phyloP scores from a whole-genome alignment of 2,797 vertebrate species.

The Craterocephalus amniculus region DNA sequence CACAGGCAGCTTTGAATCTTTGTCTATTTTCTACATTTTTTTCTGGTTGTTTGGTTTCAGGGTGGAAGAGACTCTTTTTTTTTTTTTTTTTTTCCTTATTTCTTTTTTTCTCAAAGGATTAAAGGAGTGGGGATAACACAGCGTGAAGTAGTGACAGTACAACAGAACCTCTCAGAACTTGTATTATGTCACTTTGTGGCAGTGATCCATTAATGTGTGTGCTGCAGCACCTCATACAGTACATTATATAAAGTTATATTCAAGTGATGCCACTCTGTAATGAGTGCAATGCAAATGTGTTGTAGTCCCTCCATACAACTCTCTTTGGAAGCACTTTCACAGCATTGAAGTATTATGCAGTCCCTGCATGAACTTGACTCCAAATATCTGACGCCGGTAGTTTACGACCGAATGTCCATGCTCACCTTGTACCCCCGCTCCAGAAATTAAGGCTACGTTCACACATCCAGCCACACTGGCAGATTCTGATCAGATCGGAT shows the following conservation, averaged over 20 bases:
- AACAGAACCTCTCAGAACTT: slow-evolving; percentile 50
- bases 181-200: slow-evolving; percentile 48
- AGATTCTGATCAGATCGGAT: neutral
- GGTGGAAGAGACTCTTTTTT: slow-evolving; percentile 13
- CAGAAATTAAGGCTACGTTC: slow-evolving; percentile 15
- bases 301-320: slow-evolving; percentile 21
- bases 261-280: slow-evolving; percentile 38
- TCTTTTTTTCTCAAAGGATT: slow-evolving; percentile 35
- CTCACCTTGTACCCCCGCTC: slow-evolving; percentile 24
- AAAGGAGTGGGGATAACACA: slow-evolving; percentile 30
- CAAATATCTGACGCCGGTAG: slow-evolving; percentile 37
- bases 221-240: slow-evolving; percentile 33
- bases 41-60: slow-evolving; percentile 57
- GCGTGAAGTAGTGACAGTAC: slow-evolving; percentile 37
- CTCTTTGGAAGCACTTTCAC: slow-evolving; percentile 7
- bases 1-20: slow-evolving; percentile 80
- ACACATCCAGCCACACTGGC: neutral
- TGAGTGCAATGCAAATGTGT: slow-evolving; percentile 38
- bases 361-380: slow-evolving; percentile 35
- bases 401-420: slow-evolving; percentile 41
- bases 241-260: slow-evolving; percentile 28
- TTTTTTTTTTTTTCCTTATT: slow-evolving; percentile 7
- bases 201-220: slow-evolving; percentile 38
- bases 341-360: slow-evolving; percentile 25
- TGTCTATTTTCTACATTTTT: slow-evolving; percentile 68